Conservation (phyloP, 2,888 invertebrate genomes). For the Eupithecia pulchellata region DNA sequence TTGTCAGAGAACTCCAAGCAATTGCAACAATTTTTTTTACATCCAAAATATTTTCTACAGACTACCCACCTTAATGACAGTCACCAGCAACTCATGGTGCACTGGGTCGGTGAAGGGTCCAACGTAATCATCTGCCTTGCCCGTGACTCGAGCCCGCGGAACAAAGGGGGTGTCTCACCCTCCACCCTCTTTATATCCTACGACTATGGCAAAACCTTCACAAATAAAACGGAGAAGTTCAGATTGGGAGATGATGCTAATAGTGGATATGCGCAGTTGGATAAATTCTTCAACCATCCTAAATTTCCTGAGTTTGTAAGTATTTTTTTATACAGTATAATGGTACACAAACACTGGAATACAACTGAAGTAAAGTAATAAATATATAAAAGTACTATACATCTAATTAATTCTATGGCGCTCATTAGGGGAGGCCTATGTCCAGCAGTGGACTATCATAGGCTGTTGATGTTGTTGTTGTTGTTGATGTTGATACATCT, state of each 20-base stretch:
- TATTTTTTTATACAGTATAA: slow-evolving; percentile 47
- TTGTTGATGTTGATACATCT: no score
- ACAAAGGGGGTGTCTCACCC: slow-evolving; percentile 86
- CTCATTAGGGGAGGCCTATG: no score
- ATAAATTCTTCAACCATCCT: slow-evolving; percentile 94
- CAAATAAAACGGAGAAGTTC: slow-evolving; percentile 89
- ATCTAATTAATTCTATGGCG: no score
- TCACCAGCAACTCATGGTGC: slow-evolving; percentile 95
- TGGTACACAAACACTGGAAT: background rate
- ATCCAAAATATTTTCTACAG: slow-evolving; percentile 77
- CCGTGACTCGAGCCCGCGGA: slow-evolving; percentile 87
- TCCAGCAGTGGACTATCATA: no score
- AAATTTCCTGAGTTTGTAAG: slow-evolving; percentile 92
- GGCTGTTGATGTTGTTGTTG: no score
- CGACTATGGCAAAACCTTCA: slow-evolving; percentile 93
- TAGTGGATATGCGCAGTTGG: slow-evolving; percentile 88
- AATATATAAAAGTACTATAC: no score
- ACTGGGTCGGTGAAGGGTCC: slow-evolving; percentile 96
- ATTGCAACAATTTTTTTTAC: background rate
- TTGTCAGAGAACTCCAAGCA: background rate
- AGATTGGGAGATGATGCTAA: slow-evolving; percentile 79
- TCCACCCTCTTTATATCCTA: slow-evolving; percentile 94
- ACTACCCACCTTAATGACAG: slow-evolving; percentile 92
- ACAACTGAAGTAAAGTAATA: no score
- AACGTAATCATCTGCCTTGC: slow-evolving; percentile 95